These are phyloP conservation scores for Idaea straminata DNA, from an alignment of 2,888 invertebrate genomes.

Conservation along the genomic window DNA sequence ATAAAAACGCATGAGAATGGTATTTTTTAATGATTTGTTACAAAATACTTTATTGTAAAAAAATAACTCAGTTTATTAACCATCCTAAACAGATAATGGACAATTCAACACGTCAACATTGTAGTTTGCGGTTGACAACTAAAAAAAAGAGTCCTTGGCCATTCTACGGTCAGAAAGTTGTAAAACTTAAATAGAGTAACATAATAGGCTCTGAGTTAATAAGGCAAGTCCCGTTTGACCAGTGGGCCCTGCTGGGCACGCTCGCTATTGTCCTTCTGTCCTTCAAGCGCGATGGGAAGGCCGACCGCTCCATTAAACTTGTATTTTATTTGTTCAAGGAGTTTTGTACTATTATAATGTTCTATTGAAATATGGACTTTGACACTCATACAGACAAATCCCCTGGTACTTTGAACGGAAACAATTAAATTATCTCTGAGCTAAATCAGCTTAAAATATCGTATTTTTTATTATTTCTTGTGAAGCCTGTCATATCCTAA, in stretches of 20 bases:
- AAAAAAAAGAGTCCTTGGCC: constrained; percentile 51
- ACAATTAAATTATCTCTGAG: neutral
- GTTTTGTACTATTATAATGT: constrained; percentile 30
- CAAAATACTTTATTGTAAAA: neutral
- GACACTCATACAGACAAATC: neutral
- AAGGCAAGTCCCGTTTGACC: constrained; percentile 51
- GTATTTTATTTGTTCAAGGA: constrained; percentile 33
- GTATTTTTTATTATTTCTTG: constrained; percentile 11
- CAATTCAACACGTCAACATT: constrained; percentile 13
- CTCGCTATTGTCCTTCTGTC: constrained; percentile 61
- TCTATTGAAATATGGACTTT: constrained; percentile 9
- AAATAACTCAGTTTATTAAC: neutral
- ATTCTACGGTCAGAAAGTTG: constrained; percentile 46
- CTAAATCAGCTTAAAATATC: neutral
- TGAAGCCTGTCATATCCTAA: constrained; percentile 11
- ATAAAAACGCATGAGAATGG: neutral
- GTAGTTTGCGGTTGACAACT: constrained; percentile 40
- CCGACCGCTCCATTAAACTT: constrained; percentile 39
- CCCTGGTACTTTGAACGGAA: neutral
- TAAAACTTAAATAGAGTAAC: constrained; percentile 56
- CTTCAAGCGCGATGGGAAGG: constrained; percentile 58
- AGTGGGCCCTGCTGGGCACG: constrained; percentile 43
- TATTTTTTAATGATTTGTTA: neutral
- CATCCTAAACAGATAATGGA: neutral
- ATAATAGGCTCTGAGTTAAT: constrained; percentile 46